phyloP scores from a whole-genome alignment of 2,113 vertebrate genomes.

The Catagonus wagneri region DNA sequence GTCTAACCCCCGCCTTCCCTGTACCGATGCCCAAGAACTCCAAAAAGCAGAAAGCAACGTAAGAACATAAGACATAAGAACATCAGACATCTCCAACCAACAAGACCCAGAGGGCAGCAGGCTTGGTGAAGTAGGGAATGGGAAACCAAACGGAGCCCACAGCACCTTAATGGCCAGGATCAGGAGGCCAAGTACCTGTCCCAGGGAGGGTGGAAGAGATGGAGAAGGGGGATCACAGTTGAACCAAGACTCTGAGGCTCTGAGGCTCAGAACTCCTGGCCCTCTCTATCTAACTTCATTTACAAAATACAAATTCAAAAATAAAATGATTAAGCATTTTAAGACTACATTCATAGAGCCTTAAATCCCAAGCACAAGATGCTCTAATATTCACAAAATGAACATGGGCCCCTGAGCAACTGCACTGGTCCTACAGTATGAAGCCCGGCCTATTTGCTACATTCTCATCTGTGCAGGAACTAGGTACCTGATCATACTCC shows the following conservation, averaged over 20 bases:
- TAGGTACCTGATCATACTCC: neutral
- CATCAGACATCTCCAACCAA: neutral
- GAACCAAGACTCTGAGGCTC: neutral
- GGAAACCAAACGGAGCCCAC: neutral
- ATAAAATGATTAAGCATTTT: neutral
- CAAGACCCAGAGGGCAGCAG: rapidly evolving
- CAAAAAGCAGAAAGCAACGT: neutral
- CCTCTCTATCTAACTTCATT: neutral
- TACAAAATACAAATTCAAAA: neutral
- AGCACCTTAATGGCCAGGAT: neutral
- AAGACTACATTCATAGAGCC: neutral
- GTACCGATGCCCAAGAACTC: neutral
- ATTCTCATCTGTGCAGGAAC: neutral
- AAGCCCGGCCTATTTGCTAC: neutral
- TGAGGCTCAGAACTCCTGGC: neutral
- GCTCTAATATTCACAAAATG: too few relatives aligned
- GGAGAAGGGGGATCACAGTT: neutral
- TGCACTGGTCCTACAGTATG: neutral
- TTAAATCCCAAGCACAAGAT: neutral
- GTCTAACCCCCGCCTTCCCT: neutral
- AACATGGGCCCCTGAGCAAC: neutral
- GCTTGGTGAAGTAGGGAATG: neutral
- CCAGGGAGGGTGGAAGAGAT: neutral
- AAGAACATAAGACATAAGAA: neutral
- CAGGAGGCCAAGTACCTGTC: neutral